Evolutionary conservation across 2,888 invertebrate genomes (phyloP), one percentile per base, ranked within the genome.

Genomic region (Andricus quercusramuli): DNA sequence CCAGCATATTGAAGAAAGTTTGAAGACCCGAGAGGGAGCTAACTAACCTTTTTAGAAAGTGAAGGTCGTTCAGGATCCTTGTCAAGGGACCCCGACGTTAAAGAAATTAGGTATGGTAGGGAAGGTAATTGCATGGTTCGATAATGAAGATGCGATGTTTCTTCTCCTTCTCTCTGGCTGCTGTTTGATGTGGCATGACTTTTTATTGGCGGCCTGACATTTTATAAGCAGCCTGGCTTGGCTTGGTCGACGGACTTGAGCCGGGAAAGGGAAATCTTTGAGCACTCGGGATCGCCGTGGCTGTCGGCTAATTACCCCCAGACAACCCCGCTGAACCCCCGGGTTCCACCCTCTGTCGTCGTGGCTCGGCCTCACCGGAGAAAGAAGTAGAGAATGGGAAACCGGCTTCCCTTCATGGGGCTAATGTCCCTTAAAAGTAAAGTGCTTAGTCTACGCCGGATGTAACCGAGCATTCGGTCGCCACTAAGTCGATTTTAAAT

Each of bases 131-230:
- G 88, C 86, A 74, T 22, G 78, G 85, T 83, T 86, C 82, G 85
- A 89, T 90, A 90, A 91, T 89, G 87, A 90, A 90, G 88, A 87
- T 86, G 85, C 86, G 78, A 86, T 85, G 83, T 80, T 84, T 83
- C 83, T 77, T 83, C 78, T 67, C 68, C 82, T 77, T 78, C 79
- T 81, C 80, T 79, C 80, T 77, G 82, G 84, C 84, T 84, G 86
- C 83, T 89, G 91, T 88, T 93, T 92, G 92, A 93, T 92, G 93
- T 93, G 90, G 93, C 93, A 91, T 93, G 93, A 91, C 92, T 94
- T 94, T 94, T 94, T 94, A 94, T 94, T 92, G 93, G 93, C 90
- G 90, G 89, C 88, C 91, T 94, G 94, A 94, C 94, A 94, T 94
- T 94, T 94, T 91, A 90, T 90, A 90, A 92, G 91, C 90, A 89